phyloP scores from a whole-genome alignment of 2,113 vertebrate genomes.

The Cebus imitator region DNA sequence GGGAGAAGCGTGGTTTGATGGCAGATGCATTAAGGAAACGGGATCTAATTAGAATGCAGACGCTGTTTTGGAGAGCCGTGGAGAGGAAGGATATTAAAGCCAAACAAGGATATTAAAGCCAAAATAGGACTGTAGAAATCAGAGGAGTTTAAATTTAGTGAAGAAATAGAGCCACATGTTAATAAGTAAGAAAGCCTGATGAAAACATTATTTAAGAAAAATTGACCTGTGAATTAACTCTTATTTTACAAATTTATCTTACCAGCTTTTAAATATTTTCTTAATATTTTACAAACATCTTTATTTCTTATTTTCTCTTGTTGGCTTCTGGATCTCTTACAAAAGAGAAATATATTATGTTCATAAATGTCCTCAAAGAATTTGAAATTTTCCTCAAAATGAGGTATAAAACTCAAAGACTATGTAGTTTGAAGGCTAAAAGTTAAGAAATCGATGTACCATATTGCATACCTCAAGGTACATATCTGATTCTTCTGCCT shows the following conservation, averaged over 20 bases:
- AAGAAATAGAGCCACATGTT: neutral
- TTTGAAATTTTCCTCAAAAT: neutral
- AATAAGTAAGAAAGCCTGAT: neutral
- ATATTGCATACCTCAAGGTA: neutral
- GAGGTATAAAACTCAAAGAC: neutral
- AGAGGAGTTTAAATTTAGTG: neutral
- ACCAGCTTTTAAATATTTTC: neutral
- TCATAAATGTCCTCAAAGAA: neutral
- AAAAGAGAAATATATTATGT: neutral
- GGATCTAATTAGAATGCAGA: neutral
- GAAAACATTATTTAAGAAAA: slow-evolving; percentile 13
- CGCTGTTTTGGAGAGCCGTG: neutral
- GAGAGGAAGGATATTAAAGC: neutral
- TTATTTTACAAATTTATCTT: neutral
- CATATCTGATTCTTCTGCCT: neutral
- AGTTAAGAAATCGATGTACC: neutral
- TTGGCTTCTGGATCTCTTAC: neutral
- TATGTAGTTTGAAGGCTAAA: neutral
- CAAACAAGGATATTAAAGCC: neutral
- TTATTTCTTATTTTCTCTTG: slow-evolving; percentile 10
- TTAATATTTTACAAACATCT: neutral
- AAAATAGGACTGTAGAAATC: neutral
- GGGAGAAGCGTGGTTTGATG: neutral
- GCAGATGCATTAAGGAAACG: neutral
- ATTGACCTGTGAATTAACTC: neutral